Evolutionary conservation across 2,797 vertebrate genomes (phyloP), one percentile per base, ranked within the genome.

Genomic region (Darevskia nairensis): DNA sequence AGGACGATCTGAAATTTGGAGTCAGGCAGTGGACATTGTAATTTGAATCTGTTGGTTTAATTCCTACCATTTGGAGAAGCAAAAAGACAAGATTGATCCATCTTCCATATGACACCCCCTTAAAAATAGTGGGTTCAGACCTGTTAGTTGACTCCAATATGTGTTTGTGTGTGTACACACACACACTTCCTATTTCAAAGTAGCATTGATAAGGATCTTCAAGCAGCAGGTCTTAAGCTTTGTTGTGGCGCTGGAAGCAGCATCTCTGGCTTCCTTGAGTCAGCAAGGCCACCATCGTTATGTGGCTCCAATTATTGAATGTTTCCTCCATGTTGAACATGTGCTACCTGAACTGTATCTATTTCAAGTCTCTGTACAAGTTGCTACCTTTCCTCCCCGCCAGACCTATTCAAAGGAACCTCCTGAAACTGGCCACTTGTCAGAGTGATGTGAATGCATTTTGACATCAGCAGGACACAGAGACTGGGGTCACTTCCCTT

Each of bases 401-500:
- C 85, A 72, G 83, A 81, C 74, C 32, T 64, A 0, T 90, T 92
- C 89, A 82, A 87, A 94, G 93, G 90, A 93, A 93, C 19, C 8
- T 66, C 94, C 90, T 87, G 50, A 90, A 94, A 95, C 92, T 68
- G 94, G 88, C 76, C 93, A 93, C 93, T 96, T 95, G 94, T 96
- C 96, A 96, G 92, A 91, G 89, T 95, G 94, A 96, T 79, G 93
- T 8, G 87, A 96, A 97, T 96, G 82, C 44, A 81, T 95, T 96
- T 95, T 96, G 94, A 97, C 95, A 96, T 85, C 94, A 94, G 91
- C 90, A 96, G 95, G 94, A 95, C 95, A 96, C 25, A 90, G 88
- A 95, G 88, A 92, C 89, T 74, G 50, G 92, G 95, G 94, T 96
- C 95, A 95, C 90, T 95, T 96, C 93, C 92, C 92, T 96, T 87